Conservation (phyloP, 2,888 invertebrate species). For the Buathra laborator region DNA sequence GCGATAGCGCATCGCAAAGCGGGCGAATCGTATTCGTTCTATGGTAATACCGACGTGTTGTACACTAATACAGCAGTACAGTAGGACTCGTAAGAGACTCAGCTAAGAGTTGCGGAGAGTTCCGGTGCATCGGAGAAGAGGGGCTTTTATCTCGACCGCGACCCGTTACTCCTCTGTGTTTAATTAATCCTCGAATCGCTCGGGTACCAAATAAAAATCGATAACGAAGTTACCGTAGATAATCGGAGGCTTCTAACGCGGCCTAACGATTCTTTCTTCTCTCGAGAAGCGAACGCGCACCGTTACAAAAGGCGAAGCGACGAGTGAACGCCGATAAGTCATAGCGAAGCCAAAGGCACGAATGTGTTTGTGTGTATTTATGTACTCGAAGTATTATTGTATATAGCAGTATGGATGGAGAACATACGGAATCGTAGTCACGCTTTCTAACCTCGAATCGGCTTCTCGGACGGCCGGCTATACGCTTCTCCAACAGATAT, state of each 20-base stretch:
- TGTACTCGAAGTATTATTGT: slow-evolving; percentile 37
- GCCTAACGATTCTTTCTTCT: slow-evolving; percentile 39
- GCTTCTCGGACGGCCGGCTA: slow-evolving; percentile 18
- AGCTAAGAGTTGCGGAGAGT: slow-evolving; percentile 4
- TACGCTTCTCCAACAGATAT: slow-evolving; percentile 13
- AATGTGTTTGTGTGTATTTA: background rate
- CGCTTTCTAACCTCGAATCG: slow-evolving; percentile 72
- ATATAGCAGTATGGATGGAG: slow-evolving; percentile 25
- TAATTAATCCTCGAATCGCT: slow-evolving; percentile 70
- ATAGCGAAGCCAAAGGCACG: slow-evolving; percentile 55
- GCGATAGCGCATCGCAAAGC: slow-evolving; percentile 54
- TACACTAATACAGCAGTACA: background rate
- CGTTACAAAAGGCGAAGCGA: slow-evolving; percentile 67
- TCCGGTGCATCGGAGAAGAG: slow-evolving; percentile 12
- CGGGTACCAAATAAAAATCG: slow-evolving; percentile 67
- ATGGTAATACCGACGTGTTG: slow-evolving; percentile 5
- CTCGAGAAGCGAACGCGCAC: slow-evolving; percentile 48
- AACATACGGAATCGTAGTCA: slow-evolving; percentile 64
- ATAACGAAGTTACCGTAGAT: slow-evolving; percentile 72
- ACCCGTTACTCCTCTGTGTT: slow-evolving; percentile 65
- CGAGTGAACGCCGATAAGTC: slow-evolving; percentile 66
- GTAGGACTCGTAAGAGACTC: background rate
- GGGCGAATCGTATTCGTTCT: slow-evolving; percentile 20
- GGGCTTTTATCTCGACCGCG: slow-evolving; percentile 57
- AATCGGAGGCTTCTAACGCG: slow-evolving; percentile 61